phyloP scores from a whole-genome alignment of 2,797 vertebrate genomes.

The Sylvia borin region DNA sequence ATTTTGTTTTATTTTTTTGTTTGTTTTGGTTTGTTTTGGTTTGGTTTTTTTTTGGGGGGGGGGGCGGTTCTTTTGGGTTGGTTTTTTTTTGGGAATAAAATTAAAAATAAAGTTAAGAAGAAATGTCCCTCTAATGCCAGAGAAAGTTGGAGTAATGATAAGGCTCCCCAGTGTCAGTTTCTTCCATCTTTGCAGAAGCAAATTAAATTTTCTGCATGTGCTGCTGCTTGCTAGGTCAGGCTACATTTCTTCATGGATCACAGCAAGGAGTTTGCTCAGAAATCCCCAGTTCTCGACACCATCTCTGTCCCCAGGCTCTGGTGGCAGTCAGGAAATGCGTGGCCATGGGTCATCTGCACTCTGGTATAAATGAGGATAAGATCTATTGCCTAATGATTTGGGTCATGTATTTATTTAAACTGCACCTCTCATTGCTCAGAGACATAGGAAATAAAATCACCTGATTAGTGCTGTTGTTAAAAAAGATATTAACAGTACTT shows the following conservation, averaged over 20 bases:
- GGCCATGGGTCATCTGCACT: background rate
- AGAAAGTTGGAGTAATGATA: background rate
- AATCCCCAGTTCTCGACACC: rapidly evolving
- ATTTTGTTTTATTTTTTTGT: no score
- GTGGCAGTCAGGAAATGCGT: background rate
- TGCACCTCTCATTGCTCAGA: background rate
- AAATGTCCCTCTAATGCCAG: background rate
- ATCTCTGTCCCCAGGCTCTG: background rate
- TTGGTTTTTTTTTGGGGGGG: no score
- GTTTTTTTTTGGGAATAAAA: background rate
- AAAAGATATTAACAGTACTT: background rate
- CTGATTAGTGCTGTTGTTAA: background rate
- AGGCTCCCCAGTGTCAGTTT: background rate
- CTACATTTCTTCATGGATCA: background rate
- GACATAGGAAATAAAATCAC: background rate
- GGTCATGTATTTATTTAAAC: background rate
- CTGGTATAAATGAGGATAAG: background rate
- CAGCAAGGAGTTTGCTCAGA: background rate
- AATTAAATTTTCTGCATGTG: background rate
- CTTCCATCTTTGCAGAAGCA: background rate
- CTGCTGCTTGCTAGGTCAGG: background rate
- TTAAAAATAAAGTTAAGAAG: background rate
- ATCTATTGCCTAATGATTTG: background rate
- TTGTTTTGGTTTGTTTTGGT: no score
- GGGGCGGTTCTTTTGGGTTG: no score